A percentile compares a stretch with the other conserved stretches of the same genome.
phyloP scores from a whole-genome alignment of 2,888 invertebrate genomes.

The Apamea epomidion region DNA sequence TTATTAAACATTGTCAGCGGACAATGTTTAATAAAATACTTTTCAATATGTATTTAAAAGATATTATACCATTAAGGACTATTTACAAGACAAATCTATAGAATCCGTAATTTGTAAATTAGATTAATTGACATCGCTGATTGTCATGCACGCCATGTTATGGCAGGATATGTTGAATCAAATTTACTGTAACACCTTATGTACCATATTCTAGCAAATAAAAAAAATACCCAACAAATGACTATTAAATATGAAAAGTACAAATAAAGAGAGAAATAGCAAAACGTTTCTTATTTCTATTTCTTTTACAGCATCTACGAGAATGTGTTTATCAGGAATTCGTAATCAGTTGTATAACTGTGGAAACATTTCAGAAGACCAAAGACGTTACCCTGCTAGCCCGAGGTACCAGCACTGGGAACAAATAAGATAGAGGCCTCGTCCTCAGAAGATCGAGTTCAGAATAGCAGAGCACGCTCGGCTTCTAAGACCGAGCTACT shows the following conservation, averaged over 20 bases:
- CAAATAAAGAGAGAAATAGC: not conserved
- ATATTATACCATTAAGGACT: too few species aligned
- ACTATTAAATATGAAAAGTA: not conserved
- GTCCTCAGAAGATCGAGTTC: not conserved
- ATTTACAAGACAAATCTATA: too few species aligned
- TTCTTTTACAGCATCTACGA: not conserved
- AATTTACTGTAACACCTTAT: too few species aligned
- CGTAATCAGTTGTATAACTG: not conserved
- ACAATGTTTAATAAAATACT: too few species aligned
- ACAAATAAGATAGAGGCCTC: not conserved
- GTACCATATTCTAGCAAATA: too few species aligned
- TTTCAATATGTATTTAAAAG: too few species aligned
- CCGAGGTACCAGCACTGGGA: not conserved
- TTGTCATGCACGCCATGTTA: too few species aligned
- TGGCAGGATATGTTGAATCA: too few species aligned
- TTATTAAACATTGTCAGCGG: too few species aligned
- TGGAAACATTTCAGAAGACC: not conserved
- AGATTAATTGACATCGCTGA: too few species aligned
- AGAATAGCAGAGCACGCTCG: not conserved
- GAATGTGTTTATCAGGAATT: not conserved
- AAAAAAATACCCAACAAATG: not conserved
- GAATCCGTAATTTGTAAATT: too few species aligned
- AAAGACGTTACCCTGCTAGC: too few species aligned
- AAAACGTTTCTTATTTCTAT: not conserved
- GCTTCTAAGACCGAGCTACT: constrained; percentile 2